Evolutionary conservation across 2,113 vertebrate genomes (phyloP).

Genomic region (Coracopsis vasa): DNA sequence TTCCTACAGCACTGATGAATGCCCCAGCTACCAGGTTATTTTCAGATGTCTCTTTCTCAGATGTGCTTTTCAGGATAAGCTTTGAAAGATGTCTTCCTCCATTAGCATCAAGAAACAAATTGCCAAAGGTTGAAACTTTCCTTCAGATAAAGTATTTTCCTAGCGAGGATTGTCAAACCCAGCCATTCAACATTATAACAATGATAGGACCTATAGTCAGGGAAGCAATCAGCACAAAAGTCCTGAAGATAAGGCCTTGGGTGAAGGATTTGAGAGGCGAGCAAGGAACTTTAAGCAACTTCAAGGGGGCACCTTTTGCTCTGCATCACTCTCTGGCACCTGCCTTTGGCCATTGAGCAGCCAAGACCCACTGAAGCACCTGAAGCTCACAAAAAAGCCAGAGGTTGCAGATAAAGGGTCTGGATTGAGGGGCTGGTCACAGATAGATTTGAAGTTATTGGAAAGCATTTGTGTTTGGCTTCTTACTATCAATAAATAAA

Average conservation of each 20-base stretch:
- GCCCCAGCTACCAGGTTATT: not conserved
- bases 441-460: not conserved
- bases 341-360: not conserved
- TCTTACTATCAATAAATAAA: not conserved
- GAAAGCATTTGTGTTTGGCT: not conserved
- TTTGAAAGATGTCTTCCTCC: not conserved
- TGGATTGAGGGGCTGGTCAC: not conserved
- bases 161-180: not conserved
- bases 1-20: not conserved
- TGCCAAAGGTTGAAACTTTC: not conserved
- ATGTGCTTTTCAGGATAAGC: not conserved
- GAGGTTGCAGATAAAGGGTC: not conserved
- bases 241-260: not conserved
- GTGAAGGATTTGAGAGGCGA: not conserved
- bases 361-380: not conserved
- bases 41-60: not conserved
- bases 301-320: not conserved
- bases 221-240: not conserved
- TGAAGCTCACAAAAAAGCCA: not conserved
- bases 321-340: not conserved
- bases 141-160: not conserved
- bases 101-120: not conserved
- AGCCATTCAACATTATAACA: fast-evolving
- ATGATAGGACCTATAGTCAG: fast-evolving
- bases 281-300: not conserved